Evolutionary conservation across 2,797 vertebrate genomes (phyloP).

Genomic region (Parotocinclus haroldoi): DNA sequence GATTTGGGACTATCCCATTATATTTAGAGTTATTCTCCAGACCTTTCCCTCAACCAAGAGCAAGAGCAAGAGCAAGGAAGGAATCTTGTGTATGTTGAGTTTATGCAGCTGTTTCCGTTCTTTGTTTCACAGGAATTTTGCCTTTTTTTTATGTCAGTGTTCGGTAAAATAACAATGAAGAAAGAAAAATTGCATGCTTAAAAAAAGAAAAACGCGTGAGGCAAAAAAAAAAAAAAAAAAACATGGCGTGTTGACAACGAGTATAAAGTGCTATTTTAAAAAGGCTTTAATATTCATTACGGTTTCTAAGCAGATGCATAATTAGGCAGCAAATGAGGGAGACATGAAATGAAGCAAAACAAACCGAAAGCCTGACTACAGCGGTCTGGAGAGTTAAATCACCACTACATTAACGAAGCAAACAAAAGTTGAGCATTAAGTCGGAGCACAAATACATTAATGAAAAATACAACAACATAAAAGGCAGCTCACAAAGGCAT

Average conservation of each 20-base stretch:
- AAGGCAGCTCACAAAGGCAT: no score
- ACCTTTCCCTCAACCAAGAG: constrained; percentile 17
- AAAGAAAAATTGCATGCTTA: not conserved
- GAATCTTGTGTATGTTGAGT: constrained; percentile 25
- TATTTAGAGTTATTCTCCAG: constrained; percentile 19
- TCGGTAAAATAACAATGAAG: not conserved
- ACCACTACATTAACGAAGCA: no score
- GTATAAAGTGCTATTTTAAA: not conserved
- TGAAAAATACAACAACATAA: no score
- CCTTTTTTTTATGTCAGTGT: not conserved
- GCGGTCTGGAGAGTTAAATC: no score
- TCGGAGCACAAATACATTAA: no score
- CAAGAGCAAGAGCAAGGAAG: constrained; percentile 16
- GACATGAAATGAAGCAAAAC: no score
- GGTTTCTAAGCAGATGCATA: no score
- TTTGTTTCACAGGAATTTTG: constrained; percentile 36
- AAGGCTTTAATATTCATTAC: no score
- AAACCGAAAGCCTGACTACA: no score
- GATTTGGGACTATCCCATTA: not conserved
- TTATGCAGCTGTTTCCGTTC: constrained; percentile 39
- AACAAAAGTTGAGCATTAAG: no score
- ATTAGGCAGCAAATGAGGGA: no score
- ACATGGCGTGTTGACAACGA: constrained; percentile 9
- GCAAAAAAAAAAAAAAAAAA: not conserved
- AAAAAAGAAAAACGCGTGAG: constrained; percentile 11